Base-by-base conservation (phyloP, 2,113 vertebrate genomes). In the Sprattus sprattus region DNA sequence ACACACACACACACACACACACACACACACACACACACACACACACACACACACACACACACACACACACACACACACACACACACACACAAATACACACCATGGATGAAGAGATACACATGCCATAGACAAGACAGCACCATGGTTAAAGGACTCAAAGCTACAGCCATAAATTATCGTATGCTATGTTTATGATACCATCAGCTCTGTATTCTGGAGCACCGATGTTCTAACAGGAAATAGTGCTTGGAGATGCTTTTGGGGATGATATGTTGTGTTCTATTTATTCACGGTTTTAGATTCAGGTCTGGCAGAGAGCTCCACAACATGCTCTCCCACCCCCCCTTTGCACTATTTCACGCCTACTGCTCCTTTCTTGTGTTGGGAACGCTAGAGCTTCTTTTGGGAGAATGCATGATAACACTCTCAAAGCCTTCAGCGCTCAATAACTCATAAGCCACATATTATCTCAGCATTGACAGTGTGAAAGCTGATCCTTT, bases 401-500 rank as follows among this genome's bases (percentile, higher is more conserved):
- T 67, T 67, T 67, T 25, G 5, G 20, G 16, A 20, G 54, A 60
- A 64, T 64, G 22, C 60, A 64, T n/a, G 25, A 25, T 9, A 67
- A 67, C 64, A 28, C 64, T 67, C 9, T 67, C n/a, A 11, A 11
- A 67, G n/a, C 7, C n/a, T 67, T 67, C 64, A 28, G n/a, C 10
- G 64, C n/a, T 25, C n/a, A 7, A 67, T 67, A 28, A 67, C 54
- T 52, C 50, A 39, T 60, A 50, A 85, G 20, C 32, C 49, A 82
- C 32, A 86, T 44, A 86, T n/a, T 39, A 16, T 50, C 83, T 25
- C 49, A 80, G 47, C 80, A 46, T 49, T 83, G 67, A 86, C 67
- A 81, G 22, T 83, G 4, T 9, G 46, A 83, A 81, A 75, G 10
- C 75, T 81, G 13, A 75, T 83, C 47, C 47, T 83, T 10, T 86